These are phyloP conservation scores for Xylota sylvarum DNA, from an alignment of 2,888 invertebrate species.

Conservation along the genomic window DNA sequence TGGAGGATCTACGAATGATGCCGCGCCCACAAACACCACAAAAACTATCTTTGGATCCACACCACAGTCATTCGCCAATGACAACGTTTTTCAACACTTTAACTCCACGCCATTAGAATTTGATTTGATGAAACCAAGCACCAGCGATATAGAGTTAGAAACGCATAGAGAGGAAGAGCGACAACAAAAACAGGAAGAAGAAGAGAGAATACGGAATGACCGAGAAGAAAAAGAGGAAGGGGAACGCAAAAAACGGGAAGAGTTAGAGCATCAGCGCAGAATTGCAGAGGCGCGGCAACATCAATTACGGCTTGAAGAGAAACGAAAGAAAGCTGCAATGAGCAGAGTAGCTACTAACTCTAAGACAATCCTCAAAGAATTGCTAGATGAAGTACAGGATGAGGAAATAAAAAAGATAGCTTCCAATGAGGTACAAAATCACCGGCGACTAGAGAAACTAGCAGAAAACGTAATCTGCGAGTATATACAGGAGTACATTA, in stretches of 20 bases:
- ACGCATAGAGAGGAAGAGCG: conserved; percentile 16
- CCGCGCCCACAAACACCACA: conserved; percentile 21
- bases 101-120: conserved; percentile 47
- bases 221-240: conserved; percentile 78
- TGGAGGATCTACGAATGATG: conserved; percentile 68
- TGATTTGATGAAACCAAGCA: neutral
- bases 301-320: conserved; percentile 41
- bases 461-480: conserved; percentile 54
- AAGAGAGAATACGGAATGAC: conserved; percentile 77
- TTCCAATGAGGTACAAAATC: conserved; percentile 79
- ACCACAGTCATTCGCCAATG: conserved; percentile 38
- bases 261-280: conserved; percentile 38
- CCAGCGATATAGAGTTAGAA: neutral
- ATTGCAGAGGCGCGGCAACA: conserved; percentile 25
- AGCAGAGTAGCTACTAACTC: conserved; percentile 21
- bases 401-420: conserved; percentile 79
- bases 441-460: conserved; percentile 78
- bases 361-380: conserved; percentile 15
- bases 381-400: conserved; percentile 74
- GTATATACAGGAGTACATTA: conserved; percentile 81
- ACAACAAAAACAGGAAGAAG: conserved; percentile 78
- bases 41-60: conserved; percentile 49
- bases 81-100: conserved; percentile 78
- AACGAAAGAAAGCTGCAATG: conserved; percentile 5
- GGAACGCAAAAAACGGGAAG: conserved; percentile 60